Evolutionary conservation across 1,140 invertebrate genomes (phyloP).

Genomic region (Rhyzopertha dominica): DNA sequence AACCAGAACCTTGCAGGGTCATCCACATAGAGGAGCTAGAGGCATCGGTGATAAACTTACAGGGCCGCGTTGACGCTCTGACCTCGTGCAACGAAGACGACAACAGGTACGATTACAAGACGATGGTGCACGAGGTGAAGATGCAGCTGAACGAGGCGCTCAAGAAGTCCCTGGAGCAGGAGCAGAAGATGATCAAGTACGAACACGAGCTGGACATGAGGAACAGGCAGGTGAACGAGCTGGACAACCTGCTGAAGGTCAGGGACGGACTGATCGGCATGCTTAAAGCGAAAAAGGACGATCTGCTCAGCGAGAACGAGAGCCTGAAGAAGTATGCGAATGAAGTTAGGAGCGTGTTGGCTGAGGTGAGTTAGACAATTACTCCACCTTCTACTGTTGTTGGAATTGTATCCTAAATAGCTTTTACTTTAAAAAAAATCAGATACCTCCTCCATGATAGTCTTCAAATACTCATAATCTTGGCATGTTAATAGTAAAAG

Average conservation of each 20-base stretch:
- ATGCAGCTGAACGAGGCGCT: conserved; percentile 30
- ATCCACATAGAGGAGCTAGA: too few relatives aligned
- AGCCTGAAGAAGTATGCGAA: conserved; percentile 36
- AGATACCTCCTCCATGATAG: too few relatives aligned
- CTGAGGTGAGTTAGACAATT: conserved; percentile 25
- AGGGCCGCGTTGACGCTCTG: too few relatives aligned
- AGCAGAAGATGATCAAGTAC: conserved; percentile 32
- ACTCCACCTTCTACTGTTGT: background rate
- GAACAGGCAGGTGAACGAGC: conserved; percentile 29
- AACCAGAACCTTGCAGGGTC: too few relatives aligned
- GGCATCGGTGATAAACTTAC: too few relatives aligned
- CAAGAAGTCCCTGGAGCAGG: conserved; percentile 31
- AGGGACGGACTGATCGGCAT: conserved; percentile 33
- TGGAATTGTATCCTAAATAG: too few relatives aligned
- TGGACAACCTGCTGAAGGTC: conserved; percentile 35
- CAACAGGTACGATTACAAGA: too few relatives aligned
- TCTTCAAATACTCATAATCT: too few relatives aligned
- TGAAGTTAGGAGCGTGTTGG: conserved; percentile 27
- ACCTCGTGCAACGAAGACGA: too few relatives aligned
- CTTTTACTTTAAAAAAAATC: too few relatives aligned
- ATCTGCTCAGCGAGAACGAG: conserved; percentile 34
- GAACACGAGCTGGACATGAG: conserved; percentile 31
- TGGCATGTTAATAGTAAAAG: too few relatives aligned
- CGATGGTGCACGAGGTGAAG: conserved; percentile 26
- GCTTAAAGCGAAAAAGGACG: conserved; percentile 36